Evolutionary conservation across 1,140 invertebrate species (phyloP), one percentile per base, ranked within the genome.

Genomic region (Pseudomyrmex cubaensis): DNA sequence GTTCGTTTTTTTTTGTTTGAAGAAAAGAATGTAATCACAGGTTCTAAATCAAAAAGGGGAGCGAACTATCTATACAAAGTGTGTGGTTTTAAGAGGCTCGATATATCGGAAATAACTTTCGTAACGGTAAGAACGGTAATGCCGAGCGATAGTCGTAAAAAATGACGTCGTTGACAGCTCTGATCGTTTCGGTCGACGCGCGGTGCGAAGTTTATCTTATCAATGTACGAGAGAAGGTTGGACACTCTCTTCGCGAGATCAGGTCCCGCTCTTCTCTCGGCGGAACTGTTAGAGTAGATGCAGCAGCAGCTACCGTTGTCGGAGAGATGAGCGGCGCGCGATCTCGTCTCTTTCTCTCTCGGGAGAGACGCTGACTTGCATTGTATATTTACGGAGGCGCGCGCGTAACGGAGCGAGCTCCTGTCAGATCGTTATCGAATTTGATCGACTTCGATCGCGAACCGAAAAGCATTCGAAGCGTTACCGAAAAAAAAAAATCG

Each of bases 301-400:
- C 44, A 15, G 54, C 64, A 13, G 66, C 64, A 13, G 66, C 76
- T 80, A 80, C 66, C 66, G 66, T 80, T 80, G 76, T 59, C 44
- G 20, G 17, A 70, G 46, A 80, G 66, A 80, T 80, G 66, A 72
- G 46, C 70, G 57, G 64, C 54, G 54, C 64, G 54, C 64, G 64
- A 78, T 59, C 67, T 25, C 72, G 12, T 44, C 50, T 44, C 48
- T 22, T 44, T 8, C 44, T 25, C 25, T 25, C 2, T 3, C 35
- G 35, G 35, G 5, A 35, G 54, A 48, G 44, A 50, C 8, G 54
- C 76, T 78, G 76, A 80, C 76, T 80, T 72, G 76, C 66, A 80
- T 72, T 48, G 35, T 25, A 59, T 72, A 72, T 80, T 80, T 72
- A 72, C 44, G 22, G 44, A 20, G 64, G 22, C 50, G 22, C 22